Evolutionary conservation across 2,113 vertebrate species (phyloP).

Genomic region (Ploceus nigricollis): DNA sequence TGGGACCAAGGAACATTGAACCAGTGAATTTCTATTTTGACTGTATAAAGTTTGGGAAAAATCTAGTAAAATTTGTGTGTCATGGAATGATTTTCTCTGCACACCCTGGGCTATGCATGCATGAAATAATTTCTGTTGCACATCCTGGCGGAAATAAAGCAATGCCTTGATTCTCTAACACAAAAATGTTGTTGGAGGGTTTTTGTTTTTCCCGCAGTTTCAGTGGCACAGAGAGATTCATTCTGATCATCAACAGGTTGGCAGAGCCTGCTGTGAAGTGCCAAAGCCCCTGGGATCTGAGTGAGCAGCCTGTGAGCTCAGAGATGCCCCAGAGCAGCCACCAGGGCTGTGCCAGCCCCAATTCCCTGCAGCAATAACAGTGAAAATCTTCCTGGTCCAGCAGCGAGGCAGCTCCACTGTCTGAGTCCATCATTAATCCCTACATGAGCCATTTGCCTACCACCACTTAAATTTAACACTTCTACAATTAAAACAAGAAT

Average conservation of each 20-base stretch:
- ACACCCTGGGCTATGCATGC: accelerated
- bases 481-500: constrained; percentile 14
- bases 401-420: background rate
- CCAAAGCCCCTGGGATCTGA: background rate
- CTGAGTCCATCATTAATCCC: background rate
- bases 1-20: background rate
- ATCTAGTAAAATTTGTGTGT: background rate
- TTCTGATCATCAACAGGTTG: accelerated
- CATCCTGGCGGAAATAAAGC: background rate
- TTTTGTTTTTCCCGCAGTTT: background rate
- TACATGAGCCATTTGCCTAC: background rate
- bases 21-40: background rate
- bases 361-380: background rate
- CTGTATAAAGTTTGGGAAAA: background rate
- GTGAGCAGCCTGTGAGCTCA: background rate
- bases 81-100: background rate
- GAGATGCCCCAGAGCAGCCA: background rate
- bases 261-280: background rate
- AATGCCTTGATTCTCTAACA: background rate
- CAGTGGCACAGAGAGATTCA: accelerated
- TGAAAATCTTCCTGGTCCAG: background rate
- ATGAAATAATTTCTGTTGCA: background rate
- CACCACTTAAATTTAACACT: background rate
- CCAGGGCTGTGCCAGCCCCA: background rate
- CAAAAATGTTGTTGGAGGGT: background rate